phyloP scores from a whole-genome alignment of 2,888 invertebrate species.

The Eudasyphora cyanicolor region DNA sequence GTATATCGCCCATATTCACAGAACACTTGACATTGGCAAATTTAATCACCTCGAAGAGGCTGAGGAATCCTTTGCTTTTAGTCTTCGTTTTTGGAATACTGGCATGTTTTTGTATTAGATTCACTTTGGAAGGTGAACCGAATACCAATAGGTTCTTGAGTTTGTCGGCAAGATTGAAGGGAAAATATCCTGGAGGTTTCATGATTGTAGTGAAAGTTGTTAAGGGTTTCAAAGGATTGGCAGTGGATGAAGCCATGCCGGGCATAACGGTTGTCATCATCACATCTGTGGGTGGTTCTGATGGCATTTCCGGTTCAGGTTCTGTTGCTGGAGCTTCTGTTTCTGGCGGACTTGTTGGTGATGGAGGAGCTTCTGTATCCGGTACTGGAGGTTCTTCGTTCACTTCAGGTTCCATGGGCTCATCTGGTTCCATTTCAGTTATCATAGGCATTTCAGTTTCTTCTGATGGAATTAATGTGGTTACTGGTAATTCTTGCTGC shows the following conservation, averaged over 20 bases:
- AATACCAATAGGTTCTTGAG: slow-evolving; percentile 73
- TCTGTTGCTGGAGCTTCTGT: slow-evolving; percentile 33
- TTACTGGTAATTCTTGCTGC: slow-evolving; percentile 61
- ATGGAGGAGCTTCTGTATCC: background rate
- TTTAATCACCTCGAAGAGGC: slow-evolving; percentile 86
- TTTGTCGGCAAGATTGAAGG: slow-evolving; percentile 68
- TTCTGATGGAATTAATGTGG: background rate
- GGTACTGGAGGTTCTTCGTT: background rate
- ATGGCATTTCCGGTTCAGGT: slow-evolving; percentile 39
- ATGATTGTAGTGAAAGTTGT: slow-evolving; percentile 73
- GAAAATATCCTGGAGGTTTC: slow-evolving; percentile 67
- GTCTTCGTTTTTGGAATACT: slow-evolving; percentile 64
- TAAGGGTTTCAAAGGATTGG: slow-evolving; percentile 32
- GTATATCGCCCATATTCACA: slow-evolving; percentile 77
- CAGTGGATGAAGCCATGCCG: slow-evolving; percentile 29
- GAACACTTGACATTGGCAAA: slow-evolving; percentile 85
- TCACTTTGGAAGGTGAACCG: slow-evolving; percentile 73
- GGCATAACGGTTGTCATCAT: slow-evolving; percentile 29
- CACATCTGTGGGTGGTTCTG: slow-evolving; percentile 18
- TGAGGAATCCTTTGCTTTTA: slow-evolving; percentile 82
- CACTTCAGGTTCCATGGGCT: slow-evolving; percentile 37
- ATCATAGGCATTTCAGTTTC: background rate
- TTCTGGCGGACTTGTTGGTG: background rate
- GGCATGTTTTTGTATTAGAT: slow-evolving; percentile 72
- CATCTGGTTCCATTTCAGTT: slow-evolving; percentile 38